These are phyloP conservation scores for Leistus spinibarbis DNA, from an alignment of 2,888 invertebrate genomes.

Conservation along the genomic window DNA sequence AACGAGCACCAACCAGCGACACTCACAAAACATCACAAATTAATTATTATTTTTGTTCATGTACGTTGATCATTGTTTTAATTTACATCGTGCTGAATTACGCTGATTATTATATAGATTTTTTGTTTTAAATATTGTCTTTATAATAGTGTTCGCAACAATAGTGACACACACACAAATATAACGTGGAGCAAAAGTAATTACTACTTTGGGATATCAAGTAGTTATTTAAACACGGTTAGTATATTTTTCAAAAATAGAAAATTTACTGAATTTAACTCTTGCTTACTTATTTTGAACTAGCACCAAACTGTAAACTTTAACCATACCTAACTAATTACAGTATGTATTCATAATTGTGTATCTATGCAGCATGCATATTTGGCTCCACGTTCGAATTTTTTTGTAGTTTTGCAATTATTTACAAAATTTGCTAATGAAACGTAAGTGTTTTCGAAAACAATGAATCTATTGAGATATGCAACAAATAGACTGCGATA, in stretches of 20 bases:
- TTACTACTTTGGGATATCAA: no score
- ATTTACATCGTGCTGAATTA: slow-evolving; percentile 23
- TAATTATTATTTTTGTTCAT: slow-evolving; percentile 24
- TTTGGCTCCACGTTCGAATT: no score
- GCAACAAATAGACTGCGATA: slow-evolving; percentile 33
- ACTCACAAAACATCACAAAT: slow-evolving; percentile 12
- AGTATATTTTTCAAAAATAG: no score
- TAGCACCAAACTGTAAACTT: no score
- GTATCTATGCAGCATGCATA: background rate
- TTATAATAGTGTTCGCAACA: background rate
- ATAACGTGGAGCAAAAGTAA: background rate
- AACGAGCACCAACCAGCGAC: background rate
- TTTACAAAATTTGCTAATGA: background rate
- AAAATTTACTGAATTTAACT: no score
- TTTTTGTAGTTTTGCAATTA: background rate
- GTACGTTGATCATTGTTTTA: slow-evolving; percentile 18
- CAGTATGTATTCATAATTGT: background rate
- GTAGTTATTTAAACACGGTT: no score
- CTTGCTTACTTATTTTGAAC: no score
- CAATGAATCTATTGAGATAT: background rate
- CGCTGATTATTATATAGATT: slow-evolving; percentile 18
- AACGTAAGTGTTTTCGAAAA: background rate
- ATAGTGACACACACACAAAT: background rate
- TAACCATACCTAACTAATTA: no score
- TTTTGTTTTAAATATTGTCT: slow-evolving; percentile 18